Evolutionary conservation across 2,797 vertebrate species (phyloP).

Genomic region (Acrocephalus scirpaceus): DNA sequence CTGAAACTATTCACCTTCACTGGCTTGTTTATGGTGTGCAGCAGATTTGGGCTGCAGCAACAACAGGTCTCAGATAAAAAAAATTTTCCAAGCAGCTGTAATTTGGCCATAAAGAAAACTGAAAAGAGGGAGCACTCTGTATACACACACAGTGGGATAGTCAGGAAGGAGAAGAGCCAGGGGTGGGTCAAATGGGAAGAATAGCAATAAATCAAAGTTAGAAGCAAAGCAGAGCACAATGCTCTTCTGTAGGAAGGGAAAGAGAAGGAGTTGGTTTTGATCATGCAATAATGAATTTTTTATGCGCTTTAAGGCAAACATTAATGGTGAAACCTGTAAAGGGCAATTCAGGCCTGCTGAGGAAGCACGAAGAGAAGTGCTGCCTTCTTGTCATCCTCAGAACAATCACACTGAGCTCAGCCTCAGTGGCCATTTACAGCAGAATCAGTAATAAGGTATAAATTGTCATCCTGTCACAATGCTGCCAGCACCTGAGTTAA

Average conservation of each 20-base stretch:
- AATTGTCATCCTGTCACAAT: neutral
- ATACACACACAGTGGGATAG: too few species aligned
- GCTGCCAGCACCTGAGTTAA: neutral
- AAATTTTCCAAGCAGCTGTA: neutral
- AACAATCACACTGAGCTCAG: neutral
- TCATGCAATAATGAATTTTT: neutral
- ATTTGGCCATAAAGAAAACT: neutral
- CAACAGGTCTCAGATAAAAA: neutral
- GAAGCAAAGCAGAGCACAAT: neutral
- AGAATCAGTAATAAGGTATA: neutral
- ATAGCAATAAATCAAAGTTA: neutral
- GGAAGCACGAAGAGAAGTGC: neutral
- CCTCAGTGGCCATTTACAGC: neutral
- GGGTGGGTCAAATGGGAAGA: neutral
- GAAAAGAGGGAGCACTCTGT: neutral
- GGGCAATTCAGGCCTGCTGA: neutral
- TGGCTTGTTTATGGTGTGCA: neutral
- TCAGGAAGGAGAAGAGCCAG: neutral
- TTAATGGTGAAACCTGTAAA: neutral
- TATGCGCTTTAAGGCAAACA: accelerated
- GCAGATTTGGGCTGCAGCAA: neutral
- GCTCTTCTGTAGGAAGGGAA: neutral
- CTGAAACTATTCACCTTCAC: neutral
- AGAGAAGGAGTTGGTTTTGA: neutral
- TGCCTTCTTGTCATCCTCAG: neutral